phyloP scores from a whole-genome alignment of 2,797 vertebrate species.

The Pyrocephalus nanus region DNA sequence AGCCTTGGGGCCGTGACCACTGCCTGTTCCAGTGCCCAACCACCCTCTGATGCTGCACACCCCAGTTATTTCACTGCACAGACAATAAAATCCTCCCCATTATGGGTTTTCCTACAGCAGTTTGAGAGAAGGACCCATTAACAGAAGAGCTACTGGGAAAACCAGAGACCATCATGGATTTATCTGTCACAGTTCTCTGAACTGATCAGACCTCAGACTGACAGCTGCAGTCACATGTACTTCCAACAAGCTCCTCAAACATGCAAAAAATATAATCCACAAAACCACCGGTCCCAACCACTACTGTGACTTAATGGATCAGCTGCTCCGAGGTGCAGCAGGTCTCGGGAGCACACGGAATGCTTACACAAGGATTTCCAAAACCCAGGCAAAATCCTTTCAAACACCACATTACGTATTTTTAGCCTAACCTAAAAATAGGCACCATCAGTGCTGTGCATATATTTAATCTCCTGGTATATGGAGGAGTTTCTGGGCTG shows the following conservation, averaged over 20 bases:
- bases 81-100: background rate
- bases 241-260: background rate
- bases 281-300: background rate
- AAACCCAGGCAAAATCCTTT: background rate
- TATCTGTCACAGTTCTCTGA: background rate
- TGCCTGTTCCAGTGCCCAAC: rapidly evolving
- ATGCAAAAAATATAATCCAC: background rate
- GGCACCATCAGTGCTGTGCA: background rate
- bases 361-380: background rate
- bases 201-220: background rate
- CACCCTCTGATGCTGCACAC: background rate
- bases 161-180: background rate
- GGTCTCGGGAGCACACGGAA: background rate
- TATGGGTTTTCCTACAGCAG: background rate
- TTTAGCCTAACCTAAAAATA: conserved; percentile 53
- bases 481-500: background rate
- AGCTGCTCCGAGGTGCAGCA: background rate
- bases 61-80: background rate
- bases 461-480: background rate
- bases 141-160: background rate
- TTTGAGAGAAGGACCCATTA: background rate
- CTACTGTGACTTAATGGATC: background rate
- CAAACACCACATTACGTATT: background rate
- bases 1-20: background rate
- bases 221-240: background rate